These are phyloP conservation scores for Formicarius rufipectus DNA, from an alignment of 2,113 vertebrate genomes.

Conservation along the genomic window DNA sequence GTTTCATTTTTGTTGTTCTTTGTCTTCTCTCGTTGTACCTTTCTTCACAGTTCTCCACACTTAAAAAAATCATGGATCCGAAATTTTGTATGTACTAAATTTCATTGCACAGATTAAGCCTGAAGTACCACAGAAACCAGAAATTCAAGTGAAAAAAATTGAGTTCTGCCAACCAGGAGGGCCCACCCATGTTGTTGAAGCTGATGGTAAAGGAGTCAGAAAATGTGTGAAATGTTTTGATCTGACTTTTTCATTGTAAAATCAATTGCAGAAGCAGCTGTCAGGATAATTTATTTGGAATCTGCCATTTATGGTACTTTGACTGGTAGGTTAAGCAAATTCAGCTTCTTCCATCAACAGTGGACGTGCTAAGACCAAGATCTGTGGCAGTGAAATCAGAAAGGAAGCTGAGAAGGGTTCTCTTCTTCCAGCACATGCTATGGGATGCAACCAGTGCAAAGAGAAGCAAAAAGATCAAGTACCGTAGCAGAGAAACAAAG, in stretches of 20 bases:
- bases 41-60: neutral
- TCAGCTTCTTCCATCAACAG: neutral
- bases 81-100: neutral
- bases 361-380: neutral
- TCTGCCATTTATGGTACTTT: neutral
- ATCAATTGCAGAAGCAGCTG: neutral
- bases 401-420: neutral
- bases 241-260: neutral
- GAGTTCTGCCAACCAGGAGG: neutral
- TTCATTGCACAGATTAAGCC: neutral
- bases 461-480: neutral
- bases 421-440: neutral
- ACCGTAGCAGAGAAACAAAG: neutral
- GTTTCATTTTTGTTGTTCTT: neutral
- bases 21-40: neutral
- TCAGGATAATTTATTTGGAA: neutral
- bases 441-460: neutral
- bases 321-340: rapidly evolving
- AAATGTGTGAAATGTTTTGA: neutral
- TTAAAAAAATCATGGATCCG: neutral
- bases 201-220: neutral
- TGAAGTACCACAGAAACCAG: neutral
- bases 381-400: neutral
- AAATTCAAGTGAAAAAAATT: neutral
- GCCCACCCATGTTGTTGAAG: rapidly evolving